phyloP scores from a whole-genome alignment of 2,113 vertebrate species.

The Corapipo altera region DNA sequence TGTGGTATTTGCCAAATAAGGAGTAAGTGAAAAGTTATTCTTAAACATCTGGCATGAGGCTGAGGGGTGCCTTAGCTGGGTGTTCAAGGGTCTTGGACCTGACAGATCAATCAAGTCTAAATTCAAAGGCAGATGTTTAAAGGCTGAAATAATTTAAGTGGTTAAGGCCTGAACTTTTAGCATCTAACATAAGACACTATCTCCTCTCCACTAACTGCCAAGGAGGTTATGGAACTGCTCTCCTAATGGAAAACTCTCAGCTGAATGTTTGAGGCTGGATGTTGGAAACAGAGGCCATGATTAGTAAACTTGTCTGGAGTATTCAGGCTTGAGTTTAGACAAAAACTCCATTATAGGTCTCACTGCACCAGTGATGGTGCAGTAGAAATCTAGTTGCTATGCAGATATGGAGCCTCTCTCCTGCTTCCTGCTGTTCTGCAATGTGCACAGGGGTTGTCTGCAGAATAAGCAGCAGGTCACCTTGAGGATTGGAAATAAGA shows the following conservation, averaged over 20 bases:
- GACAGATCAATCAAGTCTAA: background rate
- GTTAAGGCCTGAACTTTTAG: background rate
- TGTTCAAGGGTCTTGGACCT: background rate
- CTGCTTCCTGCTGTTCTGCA: background rate
- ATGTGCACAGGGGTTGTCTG: background rate
- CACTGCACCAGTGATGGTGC: background rate
- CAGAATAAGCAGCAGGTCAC: rapidly evolving
- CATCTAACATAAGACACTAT: background rate
- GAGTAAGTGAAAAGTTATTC: background rate
- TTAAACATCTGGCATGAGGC: background rate
- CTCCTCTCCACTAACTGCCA: rapidly evolving
- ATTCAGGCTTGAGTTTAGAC: background rate
- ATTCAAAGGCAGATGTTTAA: background rate
- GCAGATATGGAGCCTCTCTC: background rate
- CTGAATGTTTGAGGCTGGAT: background rate
- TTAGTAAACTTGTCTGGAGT: background rate
- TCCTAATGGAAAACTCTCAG: background rate
- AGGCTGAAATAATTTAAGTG: background rate
- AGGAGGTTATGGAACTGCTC: background rate
- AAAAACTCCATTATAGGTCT: background rate
- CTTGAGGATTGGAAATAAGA: background rate
- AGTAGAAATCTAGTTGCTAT: background rate
- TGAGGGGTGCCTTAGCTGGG: background rate
- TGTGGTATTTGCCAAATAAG: background rate
- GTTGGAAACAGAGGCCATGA: background rate